Percentiles rank a stretch among this genome's conserved stretches.
Conservation (phyloP, 1,140 invertebrate genomes). For the Aphis craccivora region DNA sequence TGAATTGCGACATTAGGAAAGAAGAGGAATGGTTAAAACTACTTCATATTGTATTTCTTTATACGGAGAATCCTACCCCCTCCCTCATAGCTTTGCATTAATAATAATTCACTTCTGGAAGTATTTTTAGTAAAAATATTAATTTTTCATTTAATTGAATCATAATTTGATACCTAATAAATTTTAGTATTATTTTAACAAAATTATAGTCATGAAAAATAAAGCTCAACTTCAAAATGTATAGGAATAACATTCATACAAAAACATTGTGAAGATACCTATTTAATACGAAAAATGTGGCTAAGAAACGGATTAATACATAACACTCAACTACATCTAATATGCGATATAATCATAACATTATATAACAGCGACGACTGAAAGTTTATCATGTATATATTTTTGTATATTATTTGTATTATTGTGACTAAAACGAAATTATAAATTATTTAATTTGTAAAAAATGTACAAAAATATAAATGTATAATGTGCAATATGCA, state of each 20-base stretch:
- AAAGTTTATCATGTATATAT: background rate
- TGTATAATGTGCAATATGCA: background rate
- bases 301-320: background rate
- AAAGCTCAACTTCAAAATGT: background rate
- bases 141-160: no score
- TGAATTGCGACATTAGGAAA: rapidly evolving
- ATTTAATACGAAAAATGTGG: background rate
- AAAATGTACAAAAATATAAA: background rate
- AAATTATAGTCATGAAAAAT: background rate
- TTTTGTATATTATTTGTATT: background rate
- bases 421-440: background rate
- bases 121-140: no score
- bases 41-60: background rate
- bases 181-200: background rate
- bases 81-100: background rate
- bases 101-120: background rate
- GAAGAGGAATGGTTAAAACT: background rate
- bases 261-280: background rate
- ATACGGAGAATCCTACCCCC: no score
- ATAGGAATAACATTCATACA: background rate
- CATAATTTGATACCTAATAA: background rate
- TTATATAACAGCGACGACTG: background rate
- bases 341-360: background rate
- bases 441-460: background rate
- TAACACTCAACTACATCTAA: background rate